A percentile compares a stretch with the other conserved stretches of the same genome.
Conservation (phyloP, 2,113 vertebrate species). For the Trochalopteron elliotii region DNA sequence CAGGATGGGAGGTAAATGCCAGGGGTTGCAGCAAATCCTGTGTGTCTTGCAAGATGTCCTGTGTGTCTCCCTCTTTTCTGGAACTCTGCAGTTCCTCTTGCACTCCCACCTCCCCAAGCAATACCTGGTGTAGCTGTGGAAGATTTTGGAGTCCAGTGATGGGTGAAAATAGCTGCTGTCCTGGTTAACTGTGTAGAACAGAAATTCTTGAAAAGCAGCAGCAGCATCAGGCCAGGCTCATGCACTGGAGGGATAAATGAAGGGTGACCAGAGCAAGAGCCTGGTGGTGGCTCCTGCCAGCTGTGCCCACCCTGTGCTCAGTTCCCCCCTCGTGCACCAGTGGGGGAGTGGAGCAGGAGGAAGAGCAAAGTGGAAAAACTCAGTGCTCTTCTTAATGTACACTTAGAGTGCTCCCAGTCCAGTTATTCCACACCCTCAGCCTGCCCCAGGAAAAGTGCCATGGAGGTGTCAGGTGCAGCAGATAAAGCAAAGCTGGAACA, state of each 20-base stretch:
- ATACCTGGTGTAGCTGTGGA: neutral
- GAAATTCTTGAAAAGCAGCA: neutral
- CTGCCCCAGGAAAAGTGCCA: neutral
- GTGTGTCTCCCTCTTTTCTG: neutral
- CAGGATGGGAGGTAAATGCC: neutral
- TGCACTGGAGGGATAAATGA: neutral
- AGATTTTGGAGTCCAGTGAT: neutral
- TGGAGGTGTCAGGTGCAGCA: neutral
- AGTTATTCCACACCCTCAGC: neutral
- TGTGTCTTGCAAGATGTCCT: neutral
- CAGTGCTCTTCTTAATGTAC: neutral
- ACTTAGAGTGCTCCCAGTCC: rapidly evolving
- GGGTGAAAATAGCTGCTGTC: neutral
- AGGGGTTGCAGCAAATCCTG: neutral
- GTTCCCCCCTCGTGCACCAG: rapidly evolving
- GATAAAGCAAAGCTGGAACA: neutral
- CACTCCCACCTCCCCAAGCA: rapidly evolving
- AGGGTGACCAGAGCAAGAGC: neutral
- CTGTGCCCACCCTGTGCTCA: neutral
- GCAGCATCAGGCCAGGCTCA: neutral
- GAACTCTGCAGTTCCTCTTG: neutral
- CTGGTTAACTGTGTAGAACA: neutral
- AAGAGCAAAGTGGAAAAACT: neutral
- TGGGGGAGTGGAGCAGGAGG: neutral
- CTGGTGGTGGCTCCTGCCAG: neutral